Percentiles rank a stretch among this genome's conserved stretches.
Conservation (phyloP, 2,797 vertebrate species). For the Sebastes cheni region DNA sequence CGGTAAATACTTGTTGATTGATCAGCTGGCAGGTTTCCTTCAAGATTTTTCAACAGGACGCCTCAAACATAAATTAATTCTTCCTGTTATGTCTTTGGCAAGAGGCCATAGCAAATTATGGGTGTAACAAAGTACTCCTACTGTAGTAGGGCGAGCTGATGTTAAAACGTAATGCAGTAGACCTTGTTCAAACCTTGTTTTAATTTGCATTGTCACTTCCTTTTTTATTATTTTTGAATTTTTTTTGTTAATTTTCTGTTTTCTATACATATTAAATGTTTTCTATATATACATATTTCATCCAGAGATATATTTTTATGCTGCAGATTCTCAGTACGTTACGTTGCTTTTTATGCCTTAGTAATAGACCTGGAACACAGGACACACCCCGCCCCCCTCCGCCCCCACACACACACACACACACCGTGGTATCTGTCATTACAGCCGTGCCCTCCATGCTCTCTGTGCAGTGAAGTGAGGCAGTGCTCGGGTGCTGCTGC, state of each 20-base stretch:
- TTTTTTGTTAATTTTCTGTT: background rate
- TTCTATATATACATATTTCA: no score
- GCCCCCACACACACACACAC: background rate
- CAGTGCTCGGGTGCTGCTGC: background rate
- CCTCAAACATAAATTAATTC: background rate
- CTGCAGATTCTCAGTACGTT: background rate
- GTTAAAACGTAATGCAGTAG: background rate
- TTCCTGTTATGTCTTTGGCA: background rate
- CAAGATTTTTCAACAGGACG: background rate
- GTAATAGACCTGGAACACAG: background rate
- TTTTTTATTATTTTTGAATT: background rate
- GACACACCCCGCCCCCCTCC: background rate
- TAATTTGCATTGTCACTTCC: background rate
- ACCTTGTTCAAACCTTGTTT: background rate
- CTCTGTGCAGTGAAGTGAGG: background rate
- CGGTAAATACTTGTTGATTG: background rate
- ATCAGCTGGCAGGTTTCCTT: background rate
- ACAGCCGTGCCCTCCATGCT: background rate
- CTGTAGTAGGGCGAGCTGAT: background rate
- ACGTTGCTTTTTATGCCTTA: background rate
- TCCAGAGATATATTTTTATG: no score
- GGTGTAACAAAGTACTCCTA: background rate
- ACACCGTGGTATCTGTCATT: conserved; percentile 6
- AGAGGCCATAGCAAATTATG: background rate
- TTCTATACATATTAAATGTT: background rate